Base-by-base conservation (phyloP, 2,888 invertebrate species). In the Phengaris alcon region DNA sequence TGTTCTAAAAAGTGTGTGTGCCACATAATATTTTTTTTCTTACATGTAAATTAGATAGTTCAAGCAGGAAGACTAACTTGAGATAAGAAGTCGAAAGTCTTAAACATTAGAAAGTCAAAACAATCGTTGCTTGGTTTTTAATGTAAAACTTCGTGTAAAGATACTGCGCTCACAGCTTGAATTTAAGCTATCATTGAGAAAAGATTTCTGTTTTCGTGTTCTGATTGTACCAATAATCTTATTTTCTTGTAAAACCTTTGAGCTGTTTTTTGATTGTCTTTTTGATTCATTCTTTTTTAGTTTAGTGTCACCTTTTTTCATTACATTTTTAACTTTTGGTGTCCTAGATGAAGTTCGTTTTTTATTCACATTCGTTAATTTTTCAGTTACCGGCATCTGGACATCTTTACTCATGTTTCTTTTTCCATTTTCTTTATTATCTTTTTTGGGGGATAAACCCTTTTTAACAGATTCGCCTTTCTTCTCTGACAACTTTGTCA, bases 91-190 rank as follows among this genome's bases (percentile, higher is more conserved):
- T 35, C 8, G 9, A 6, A 15, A 55, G 12, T 48, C 13, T 59
- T 3, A 64, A 55, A 35, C 35, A 44, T 35, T 44, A 64, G 10
- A 64, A 64, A 64, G 35, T 44, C 35, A 64, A 48, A 74, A 69
- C 12, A 69, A 75, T 13, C 68, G 55, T 55, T 75, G 69, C 55
- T 69, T 69, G n/a, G 13, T 46, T 68, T 73, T 15, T 68, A 52
- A 52, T 6, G 52, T 22, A 35, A 72, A 72, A 35, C 72, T 72
- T 72, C 72, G 52, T 35, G 52, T 72, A 22, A 72, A 72, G 22
- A 72, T 72, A 35, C 13, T 72, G 54, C 52, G 52, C 52, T 72
- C 72, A n/a, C 54, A 22, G 35, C 52, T 72, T 22, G 54, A 72
- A 22, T 72, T 72, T 54, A 54, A 72, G 13, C 52, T 72, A 54